Percentiles rank a stretch among this genome's conserved stretches.
Conservation (phyloP, 92 coral and sea anemone genomes). For the Porites cylindrica region DNA sequence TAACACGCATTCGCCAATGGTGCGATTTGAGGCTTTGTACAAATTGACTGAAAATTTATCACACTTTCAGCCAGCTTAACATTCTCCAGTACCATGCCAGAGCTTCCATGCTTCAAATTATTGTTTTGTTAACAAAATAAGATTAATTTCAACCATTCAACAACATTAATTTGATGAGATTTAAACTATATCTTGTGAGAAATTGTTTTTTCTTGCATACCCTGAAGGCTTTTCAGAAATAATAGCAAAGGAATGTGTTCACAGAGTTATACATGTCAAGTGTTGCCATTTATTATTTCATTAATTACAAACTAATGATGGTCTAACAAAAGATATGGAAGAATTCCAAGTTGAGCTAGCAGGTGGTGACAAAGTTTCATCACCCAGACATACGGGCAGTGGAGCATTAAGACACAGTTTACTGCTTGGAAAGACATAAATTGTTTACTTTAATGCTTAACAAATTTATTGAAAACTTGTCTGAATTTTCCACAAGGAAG, state of each 20-base stretch:
- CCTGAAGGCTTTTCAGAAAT: background rate
- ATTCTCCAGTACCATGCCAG: background rate
- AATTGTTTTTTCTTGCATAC: constrained; percentile 5
- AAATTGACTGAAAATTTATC: constrained; percentile 12
- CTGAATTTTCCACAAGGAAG: background rate
- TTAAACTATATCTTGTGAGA: constrained; percentile 14
- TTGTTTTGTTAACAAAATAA: constrained; percentile 14
- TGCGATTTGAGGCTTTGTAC: constrained; percentile 3
- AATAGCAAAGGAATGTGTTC: constrained; percentile 9
- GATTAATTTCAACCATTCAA: constrained; percentile 30
- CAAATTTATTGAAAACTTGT: background rate
- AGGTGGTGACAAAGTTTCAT: constrained; percentile 14
- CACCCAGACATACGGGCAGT: background rate
- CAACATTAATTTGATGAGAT: constrained; percentile 44
- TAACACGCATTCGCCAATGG: background rate
- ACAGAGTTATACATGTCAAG: constrained; percentile 15
- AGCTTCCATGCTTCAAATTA: background rate
- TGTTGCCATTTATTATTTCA: constrained; percentile 37
- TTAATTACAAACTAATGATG: constrained; percentile 19
- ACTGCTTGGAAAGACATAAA: background rate
- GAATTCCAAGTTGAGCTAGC: background rate
- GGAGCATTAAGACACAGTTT: background rate
- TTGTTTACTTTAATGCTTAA: background rate
- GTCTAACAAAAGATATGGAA: constrained; percentile 34
- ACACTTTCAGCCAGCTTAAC: background rate